phyloP scores from a whole-genome alignment of 2,797 vertebrate species.

The Sebastolobus alascanus region DNA sequence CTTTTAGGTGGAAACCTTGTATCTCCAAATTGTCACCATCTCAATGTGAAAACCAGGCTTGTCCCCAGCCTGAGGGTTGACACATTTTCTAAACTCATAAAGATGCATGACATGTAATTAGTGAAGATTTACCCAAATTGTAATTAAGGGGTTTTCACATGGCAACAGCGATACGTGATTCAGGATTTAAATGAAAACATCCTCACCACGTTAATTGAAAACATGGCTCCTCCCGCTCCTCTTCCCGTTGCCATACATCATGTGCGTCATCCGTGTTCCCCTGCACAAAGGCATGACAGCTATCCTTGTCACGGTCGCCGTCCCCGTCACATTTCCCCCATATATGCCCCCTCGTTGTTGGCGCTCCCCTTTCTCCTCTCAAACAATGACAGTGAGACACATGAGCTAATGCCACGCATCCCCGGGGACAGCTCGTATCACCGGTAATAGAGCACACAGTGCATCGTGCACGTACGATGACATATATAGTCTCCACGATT shows the following conservation, averaged over 20 bases:
- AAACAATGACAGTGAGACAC: slow-evolving; percentile 52
- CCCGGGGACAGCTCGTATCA: slow-evolving; percentile 33
- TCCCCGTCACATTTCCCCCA: slow-evolving; percentile 19
- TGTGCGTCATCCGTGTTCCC: slow-evolving; percentile 46
- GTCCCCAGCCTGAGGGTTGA: background rate
- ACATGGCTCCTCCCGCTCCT: background rate
- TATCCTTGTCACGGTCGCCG: background rate
- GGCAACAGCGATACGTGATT: background rate
- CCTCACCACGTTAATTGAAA: background rate
- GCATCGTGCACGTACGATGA: background rate
- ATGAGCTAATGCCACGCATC: slow-evolving; percentile 23
- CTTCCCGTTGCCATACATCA: background rate
- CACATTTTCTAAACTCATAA: background rate
- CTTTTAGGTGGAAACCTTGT: background rate
- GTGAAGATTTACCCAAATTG: background rate
- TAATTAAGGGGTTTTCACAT: background rate
- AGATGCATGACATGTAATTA: background rate
- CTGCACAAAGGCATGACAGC: slow-evolving; percentile 19
- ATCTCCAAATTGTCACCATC: slow-evolving; percentile 7
- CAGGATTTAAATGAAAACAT: background rate
- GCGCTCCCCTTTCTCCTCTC: slow-evolving; percentile 19
- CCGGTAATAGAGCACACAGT: background rate
- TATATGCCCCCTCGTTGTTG: slow-evolving; percentile 14
- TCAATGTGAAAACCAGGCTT: background rate
- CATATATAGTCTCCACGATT: slow-evolving; percentile 8